Percentiles rank a stretch among this genome's conserved stretches.
phyloP scores from a whole-genome alignment of 53 echinoderm and acorn worm species.

The Crossaster papposus region DNA sequence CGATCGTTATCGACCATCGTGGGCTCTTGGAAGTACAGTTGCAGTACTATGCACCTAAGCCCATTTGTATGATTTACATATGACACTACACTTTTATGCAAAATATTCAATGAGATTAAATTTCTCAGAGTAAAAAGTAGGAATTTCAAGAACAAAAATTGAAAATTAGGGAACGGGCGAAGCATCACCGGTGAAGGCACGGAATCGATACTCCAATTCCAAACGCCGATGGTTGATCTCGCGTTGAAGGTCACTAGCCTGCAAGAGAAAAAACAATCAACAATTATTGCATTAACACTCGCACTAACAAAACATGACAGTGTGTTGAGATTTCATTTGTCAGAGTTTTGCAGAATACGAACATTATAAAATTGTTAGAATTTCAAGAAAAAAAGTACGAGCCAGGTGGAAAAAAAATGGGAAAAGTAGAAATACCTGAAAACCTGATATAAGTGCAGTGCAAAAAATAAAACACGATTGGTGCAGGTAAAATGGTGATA shows the following conservation, averaged over 20 bases:
- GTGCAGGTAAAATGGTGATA: neutral
- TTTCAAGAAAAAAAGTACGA: too few relatives aligned
- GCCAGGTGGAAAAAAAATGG: too few relatives aligned
- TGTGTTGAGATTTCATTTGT: neutral
- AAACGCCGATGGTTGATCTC: constrained; percentile 73
- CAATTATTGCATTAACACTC: neutral
- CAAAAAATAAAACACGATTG: neutral
- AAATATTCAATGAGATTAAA: too few relatives aligned
- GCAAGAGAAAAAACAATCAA: constrained; percentile 23
- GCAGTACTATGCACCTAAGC: too few relatives aligned
- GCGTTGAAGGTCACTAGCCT: constrained; percentile 84
- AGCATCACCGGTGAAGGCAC: constrained; percentile 93
- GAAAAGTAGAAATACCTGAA: too few relatives aligned
- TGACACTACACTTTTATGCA: too few relatives aligned
- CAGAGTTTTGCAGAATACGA: neutral
- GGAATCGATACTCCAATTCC: constrained; percentile 94
- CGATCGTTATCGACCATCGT: too few relatives aligned
- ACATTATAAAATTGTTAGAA: too few relatives aligned
- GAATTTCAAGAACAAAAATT: too few relatives aligned
- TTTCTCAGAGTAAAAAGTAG: too few relatives aligned
- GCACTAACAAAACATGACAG: neutral
- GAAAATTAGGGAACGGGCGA: constrained; percentile 35
- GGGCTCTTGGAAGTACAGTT: too few relatives aligned
- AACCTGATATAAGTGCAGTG: neutral
- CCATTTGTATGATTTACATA: too few relatives aligned